Evolutionary conservation across 2,888 invertebrate genomes (phyloP).

Genomic region (Rhagophthalmus giganteus): DNA sequence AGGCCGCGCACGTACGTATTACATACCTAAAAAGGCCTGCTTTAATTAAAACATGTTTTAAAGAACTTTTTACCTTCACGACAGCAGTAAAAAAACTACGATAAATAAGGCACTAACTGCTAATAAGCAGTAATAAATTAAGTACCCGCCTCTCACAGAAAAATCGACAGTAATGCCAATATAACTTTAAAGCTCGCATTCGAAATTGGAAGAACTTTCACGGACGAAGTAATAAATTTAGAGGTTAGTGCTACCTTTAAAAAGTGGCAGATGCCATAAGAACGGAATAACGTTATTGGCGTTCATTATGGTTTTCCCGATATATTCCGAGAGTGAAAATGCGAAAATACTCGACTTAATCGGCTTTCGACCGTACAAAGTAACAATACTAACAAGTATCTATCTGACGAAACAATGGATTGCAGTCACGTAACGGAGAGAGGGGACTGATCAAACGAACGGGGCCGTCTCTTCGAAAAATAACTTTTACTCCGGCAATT

Average conservation of each 20-base stretch:
- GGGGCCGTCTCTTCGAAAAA: too few relatives aligned
- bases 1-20: too few relatives aligned
- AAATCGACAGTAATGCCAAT: not conserved
- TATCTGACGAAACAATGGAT: constrained; percentile 30
- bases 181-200: constrained; percentile 6
- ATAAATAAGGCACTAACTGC: too few relatives aligned
- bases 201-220: constrained; percentile 6
- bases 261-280: constrained; percentile 16
- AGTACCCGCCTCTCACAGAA: too few relatives aligned
- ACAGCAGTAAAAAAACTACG: too few relatives aligned
- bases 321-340: constrained; percentile 22
- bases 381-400: constrained; percentile 36
- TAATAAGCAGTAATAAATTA: too few relatives aligned
- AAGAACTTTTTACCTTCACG: too few relatives aligned
- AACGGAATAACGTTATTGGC: constrained; percentile 18
- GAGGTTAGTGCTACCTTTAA: constrained; percentile 5
- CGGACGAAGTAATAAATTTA: constrained; percentile 14
- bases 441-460: too few relatives aligned
- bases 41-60: too few relatives aligned
- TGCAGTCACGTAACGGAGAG: constrained; percentile 36
- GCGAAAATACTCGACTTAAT: constrained; percentile 26
- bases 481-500: too few relatives aligned
- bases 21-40: too few relatives aligned
- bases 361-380: constrained; percentile 32
- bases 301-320: constrained; percentile 24